Evolutionary conservation across 2,888 invertebrate genomes (phyloP), one percentile per base, ranked within the genome.

Genomic region (Trichopria drosophilae): DNA sequence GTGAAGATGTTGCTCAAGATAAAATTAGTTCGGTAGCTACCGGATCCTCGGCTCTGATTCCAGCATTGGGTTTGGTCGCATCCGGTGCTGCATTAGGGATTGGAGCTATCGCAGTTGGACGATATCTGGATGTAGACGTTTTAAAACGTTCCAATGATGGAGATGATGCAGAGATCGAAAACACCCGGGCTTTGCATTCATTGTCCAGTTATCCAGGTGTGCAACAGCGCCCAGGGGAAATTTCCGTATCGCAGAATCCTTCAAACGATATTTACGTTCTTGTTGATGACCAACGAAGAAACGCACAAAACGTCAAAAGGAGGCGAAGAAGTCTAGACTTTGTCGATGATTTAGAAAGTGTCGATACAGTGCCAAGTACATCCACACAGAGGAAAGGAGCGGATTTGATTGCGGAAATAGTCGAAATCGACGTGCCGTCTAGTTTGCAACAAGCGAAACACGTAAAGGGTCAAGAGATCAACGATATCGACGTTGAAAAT

Each of bases 21-120:
- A 87, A 87, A 71, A 79, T 87, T 6, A 87, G 86, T 2, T 80
- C 79, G 6, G 77, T 80, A 1, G 78, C 77, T 0, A 81, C 84
- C 1, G 80, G 82, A 1, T 82, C 84, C 0, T 86, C 85, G 0
- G 82, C 89, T 67, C 75, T 89, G 2, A 71, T 75, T 22, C 89
- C 89, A 13, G 88, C 89, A 0, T 76, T 89, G 16, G 87, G 90
- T 3, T 75, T 89, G 5, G 85, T 90, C 65, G 88, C 89, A 7
- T 88, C 89, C n/a, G 89, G 90, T 10, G 89, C 90, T 1, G 90
- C 90, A 2, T 73, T 90, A 18, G 88, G 88, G 1, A 80, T 90
- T n/a, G 89, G 88, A 4, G 89, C 88, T 0, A 87, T 88, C 0
- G 89, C 89, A 0, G 83, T 90, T 52, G 88, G 88, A 6, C 79